A percentile compares a stretch with the other conserved stretches of the same genome.
These are phyloP conservation scores for Sinohyriopsis cumingii DNA, from an alignment of 2,888 invertebrate genomes.

Conservation along the genomic window DNA sequence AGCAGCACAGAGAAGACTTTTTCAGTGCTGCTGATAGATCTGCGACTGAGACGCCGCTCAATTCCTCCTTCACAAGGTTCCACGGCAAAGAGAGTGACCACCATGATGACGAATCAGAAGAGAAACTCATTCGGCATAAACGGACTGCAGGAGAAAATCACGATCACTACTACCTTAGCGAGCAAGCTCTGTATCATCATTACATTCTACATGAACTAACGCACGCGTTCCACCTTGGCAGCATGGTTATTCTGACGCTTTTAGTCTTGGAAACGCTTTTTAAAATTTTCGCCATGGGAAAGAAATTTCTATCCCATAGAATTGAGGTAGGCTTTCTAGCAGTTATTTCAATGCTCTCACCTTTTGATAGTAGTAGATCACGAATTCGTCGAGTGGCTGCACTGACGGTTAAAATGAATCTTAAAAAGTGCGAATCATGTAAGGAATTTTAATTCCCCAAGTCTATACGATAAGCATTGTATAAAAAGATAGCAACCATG, in stretches of 20 bases:
- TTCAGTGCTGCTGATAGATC: neutral
- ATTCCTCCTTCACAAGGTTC: conserved; percentile 5
- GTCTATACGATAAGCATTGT: too few relatives aligned
- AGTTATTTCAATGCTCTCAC: too few relatives aligned
- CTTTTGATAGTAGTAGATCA: too few relatives aligned
- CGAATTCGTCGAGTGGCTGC: too few relatives aligned
- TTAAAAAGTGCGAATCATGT: too few relatives aligned
- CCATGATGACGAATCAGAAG: conserved; percentile 18
- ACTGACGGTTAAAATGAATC: too few relatives aligned
- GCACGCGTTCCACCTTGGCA: conserved; percentile 61
- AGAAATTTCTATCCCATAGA: conserved; percentile 55
- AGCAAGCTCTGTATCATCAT: conserved; percentile 45
- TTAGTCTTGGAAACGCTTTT: conserved; percentile 57
- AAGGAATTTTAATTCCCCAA: too few relatives aligned
- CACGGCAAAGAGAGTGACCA: conserved; percentile 7
- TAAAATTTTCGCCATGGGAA: conserved; percentile 59
- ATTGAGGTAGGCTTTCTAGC: conserved; percentile 46
- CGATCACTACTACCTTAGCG: conserved; percentile 38
- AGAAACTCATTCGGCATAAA: conserved; percentile 10
- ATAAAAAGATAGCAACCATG: too few relatives aligned
- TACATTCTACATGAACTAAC: conserved; percentile 57
- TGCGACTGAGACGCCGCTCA: conserved; percentile 1
- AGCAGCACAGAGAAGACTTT: conserved; percentile 21
- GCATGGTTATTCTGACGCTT: conserved; percentile 59
- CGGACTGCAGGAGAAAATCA: conserved; percentile 42